Percentiles rank a stretch among this genome's conserved stretches.
Conservation (phyloP, 2,888 invertebrate genomes). For the Urechis unicinctus region DNA sequence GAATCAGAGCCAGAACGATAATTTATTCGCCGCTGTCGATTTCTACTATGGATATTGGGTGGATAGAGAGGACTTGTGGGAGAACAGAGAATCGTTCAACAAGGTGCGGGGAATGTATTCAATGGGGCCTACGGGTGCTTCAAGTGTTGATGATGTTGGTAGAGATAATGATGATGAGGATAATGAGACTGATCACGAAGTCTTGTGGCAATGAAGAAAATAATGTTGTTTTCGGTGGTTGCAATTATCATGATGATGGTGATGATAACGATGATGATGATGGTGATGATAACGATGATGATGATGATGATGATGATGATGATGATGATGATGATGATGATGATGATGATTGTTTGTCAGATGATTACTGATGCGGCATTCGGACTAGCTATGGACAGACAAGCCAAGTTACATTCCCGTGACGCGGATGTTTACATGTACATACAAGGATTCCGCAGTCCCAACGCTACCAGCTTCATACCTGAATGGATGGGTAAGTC, state of each 20-base stretch:
- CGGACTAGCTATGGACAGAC: constrained; percentile 10
- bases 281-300: constrained; percentile 4
- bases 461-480: constrained; percentile 5
- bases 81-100: constrained; percentile 15
- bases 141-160: background rate
- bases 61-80: constrained; percentile 10
- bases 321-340: background rate
- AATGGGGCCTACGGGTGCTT: background rate
- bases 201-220: background rate
- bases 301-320: constrained; percentile 3
- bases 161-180: too few species aligned
- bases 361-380: constrained; percentile 16
- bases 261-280: constrained; percentile 5
- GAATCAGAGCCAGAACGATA: background rate
- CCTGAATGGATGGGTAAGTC: constrained; percentile 18
- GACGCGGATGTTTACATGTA: constrained; percentile 8
- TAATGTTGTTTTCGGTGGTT: background rate
- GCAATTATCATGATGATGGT: constrained; percentile 1
- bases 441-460: constrained; percentile 11
- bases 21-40: constrained; percentile 9
- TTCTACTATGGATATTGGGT: constrained; percentile 17
- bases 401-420: constrained; percentile 8
- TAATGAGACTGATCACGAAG: background rate
- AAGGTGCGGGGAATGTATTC: constrained; percentile 6
- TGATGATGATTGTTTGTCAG: constrained; percentile 1